Evolutionary conservation across 2,888 invertebrate species (phyloP).

Genomic region (Callosobruchus maculatus): DNA sequence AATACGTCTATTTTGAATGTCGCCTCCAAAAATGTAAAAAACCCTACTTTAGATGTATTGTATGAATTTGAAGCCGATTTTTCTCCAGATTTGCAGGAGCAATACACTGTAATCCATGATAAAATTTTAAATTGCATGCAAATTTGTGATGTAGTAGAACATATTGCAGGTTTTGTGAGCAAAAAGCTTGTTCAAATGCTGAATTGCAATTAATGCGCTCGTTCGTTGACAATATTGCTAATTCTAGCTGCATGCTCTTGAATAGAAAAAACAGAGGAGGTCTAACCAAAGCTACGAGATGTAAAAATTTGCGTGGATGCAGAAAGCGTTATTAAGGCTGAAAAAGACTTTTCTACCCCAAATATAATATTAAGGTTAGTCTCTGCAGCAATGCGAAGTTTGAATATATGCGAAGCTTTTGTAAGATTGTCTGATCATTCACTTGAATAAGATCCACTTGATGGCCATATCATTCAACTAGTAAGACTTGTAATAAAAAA

Average conservation of each 20-base stretch:
- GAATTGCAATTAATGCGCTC: too few relatives aligned
- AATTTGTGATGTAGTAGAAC: conserved; percentile 10
- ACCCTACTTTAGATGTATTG: not conserved
- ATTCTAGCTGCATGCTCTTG: too few relatives aligned
- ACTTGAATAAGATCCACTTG: too few relatives aligned
- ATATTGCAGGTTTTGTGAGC: conserved; percentile 14
- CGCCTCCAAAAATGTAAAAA: not conserved
- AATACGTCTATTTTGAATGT: conserved; percentile 11
- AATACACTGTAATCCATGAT: not conserved
- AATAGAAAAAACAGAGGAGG: too few relatives aligned
- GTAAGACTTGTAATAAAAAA: too few relatives aligned
- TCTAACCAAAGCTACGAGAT: conserved; percentile 11
- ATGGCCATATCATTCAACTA: too few relatives aligned
- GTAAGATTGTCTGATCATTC: too few relatives aligned
- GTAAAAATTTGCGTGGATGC: conserved; percentile 13
- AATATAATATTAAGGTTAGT: conserved; percentile 5
- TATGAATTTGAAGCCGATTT: not conserved
- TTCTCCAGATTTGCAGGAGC: too few relatives aligned
- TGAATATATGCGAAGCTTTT: too few relatives aligned
- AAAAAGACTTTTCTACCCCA: conserved; percentile 2
- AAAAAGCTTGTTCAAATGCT: conserved; percentile 5
- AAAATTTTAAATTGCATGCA: conserved; percentile 9
- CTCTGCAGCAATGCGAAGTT: too few relatives aligned
- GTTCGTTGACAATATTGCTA: too few relatives aligned
- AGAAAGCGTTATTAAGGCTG: conserved; percentile 9